phyloP scores from a whole-genome alignment of 2,113 vertebrate species.

The Pitta sordida region DNA sequence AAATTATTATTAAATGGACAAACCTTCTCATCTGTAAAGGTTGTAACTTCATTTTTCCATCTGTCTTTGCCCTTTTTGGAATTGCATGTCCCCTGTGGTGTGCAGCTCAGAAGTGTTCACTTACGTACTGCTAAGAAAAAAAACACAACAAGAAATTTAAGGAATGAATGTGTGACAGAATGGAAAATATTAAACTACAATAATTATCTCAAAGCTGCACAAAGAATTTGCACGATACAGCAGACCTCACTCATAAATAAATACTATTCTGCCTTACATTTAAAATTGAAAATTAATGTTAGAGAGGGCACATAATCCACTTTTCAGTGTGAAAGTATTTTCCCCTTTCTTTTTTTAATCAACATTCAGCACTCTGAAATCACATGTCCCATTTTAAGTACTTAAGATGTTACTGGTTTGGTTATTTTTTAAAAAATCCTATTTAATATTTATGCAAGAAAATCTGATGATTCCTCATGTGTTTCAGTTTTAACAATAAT shows the following conservation, averaged over 20 bases:
- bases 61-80: slow-evolving; percentile 64
- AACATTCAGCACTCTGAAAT: slow-evolving; percentile 9
- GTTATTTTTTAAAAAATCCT: slow-evolving; percentile 27
- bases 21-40: slow-evolving; percentile 59
- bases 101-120: slow-evolving; percentile 41
- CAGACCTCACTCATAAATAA: slow-evolving; percentile 53
- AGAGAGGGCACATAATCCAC: neutral
- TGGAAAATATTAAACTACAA: slow-evolving; percentile 47
- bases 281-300: slow-evolving; percentile 65
- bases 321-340: slow-evolving; percentile 27
- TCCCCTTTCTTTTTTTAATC: slow-evolving; percentile 36
- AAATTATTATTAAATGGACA: slow-evolving; percentile 43
- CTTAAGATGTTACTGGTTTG: neutral
- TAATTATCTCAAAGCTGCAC: slow-evolving; percentile 63
- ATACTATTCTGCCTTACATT: slow-evolving; percentile 48
- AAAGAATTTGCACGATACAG: slow-evolving; percentile 27
- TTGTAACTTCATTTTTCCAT: slow-evolving; percentile 60
- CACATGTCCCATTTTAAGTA: slow-evolving; percentile 34
- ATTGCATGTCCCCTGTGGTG: slow-evolving; percentile 56
- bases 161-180: slow-evolving; percentile 33
- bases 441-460: slow-evolving; percentile 60
- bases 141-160: neutral
- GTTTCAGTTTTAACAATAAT: slow-evolving; percentile 46
- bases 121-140: slow-evolving; percentile 23
- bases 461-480: slow-evolving; percentile 37